Base-by-base conservation (phyloP, 2,888 invertebrate genomes). In the Melipona bicolor region DNA sequence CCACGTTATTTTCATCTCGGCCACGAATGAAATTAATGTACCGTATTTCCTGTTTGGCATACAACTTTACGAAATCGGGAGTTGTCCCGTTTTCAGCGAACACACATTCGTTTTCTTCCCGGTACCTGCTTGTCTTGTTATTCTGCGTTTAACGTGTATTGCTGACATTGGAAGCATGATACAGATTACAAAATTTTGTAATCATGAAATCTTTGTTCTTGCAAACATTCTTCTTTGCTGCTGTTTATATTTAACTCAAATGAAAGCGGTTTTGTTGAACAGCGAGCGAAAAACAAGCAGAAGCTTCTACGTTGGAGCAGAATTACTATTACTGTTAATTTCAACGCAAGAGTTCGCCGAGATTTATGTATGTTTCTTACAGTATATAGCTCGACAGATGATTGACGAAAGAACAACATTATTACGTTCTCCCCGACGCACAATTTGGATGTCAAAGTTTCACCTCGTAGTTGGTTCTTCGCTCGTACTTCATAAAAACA, bases 1-100 rank as follows among this genome's bases (percentile, higher is more conserved):
- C 65, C 52, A 77, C 49, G 73, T 24, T 54, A 67, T 77, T 83
- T 83, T 77, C 84, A 50, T 79, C 72, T 54, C 24, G 59, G 75
- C 43, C 65, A 27, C 69, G 64, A 76, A 84, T 84, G 79, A 72
- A 75, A 72, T 68, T 79, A 64, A 56, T 56, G 27, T 24, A 65
- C 65, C 43, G 79, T 36, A 43, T 75, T 70, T 81, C 56, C 70
- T 32, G 69, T 75, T 81, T 32, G 36, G 32, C 59, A 27, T 67
- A 24, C 70, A 59, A 75, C 67, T 24, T 11, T 36, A 32, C n/a
- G 24, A 54, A 81, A 67, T 68, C 71, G 65, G 49, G 21, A 70
- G 70, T 56, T 59, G 17, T 3, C 6, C 24, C 27, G 54, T 21
- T 17, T 15, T 52, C 15, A 17, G 50, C 50, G 50, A 50, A 5